These are phyloP conservation scores for Phalanger gymnotis DNA, from an alignment of 2,797 vertebrate genomes.

Conservation along the genomic window DNA sequence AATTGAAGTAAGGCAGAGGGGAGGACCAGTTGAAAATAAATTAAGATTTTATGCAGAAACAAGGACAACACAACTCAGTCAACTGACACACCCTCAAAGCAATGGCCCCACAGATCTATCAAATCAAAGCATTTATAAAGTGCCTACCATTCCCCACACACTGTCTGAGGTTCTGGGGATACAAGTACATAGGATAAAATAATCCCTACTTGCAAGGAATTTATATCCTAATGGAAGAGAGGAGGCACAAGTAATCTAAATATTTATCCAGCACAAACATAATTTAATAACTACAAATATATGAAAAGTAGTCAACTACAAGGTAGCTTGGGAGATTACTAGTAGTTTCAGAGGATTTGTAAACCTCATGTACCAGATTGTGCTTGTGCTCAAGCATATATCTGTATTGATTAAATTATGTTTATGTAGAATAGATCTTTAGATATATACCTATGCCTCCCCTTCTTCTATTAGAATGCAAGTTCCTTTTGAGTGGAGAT, in stretches of 20 bases:
- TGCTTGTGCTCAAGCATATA: background rate
- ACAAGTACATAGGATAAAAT: background rate
- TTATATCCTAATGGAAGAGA: background rate
- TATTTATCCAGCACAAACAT: background rate
- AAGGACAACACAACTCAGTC: background rate
- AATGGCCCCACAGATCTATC: background rate
- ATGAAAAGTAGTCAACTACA: background rate
- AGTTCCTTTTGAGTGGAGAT: background rate
- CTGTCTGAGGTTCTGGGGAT: background rate
- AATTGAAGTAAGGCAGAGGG: constrained; percentile 58
- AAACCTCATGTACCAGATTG: background rate
- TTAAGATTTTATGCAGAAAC: constrained; percentile 39
- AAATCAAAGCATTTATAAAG: background rate
- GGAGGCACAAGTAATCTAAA: background rate
- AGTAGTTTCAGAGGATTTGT: background rate
- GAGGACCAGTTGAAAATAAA: constrained; percentile 25
- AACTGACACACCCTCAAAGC: background rate
- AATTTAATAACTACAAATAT: background rate
- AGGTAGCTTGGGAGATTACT: background rate
- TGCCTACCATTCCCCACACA: background rate
- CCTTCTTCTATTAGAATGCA: background rate
- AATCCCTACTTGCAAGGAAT: background rate
- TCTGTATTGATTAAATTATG: background rate
- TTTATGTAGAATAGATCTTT: background rate
- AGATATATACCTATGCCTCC: background rate